These are phyloP conservation scores for Cardiocondyla obscurior DNA, from an alignment of 1,140 invertebrate genomes.

Conservation along the genomic window DNA sequence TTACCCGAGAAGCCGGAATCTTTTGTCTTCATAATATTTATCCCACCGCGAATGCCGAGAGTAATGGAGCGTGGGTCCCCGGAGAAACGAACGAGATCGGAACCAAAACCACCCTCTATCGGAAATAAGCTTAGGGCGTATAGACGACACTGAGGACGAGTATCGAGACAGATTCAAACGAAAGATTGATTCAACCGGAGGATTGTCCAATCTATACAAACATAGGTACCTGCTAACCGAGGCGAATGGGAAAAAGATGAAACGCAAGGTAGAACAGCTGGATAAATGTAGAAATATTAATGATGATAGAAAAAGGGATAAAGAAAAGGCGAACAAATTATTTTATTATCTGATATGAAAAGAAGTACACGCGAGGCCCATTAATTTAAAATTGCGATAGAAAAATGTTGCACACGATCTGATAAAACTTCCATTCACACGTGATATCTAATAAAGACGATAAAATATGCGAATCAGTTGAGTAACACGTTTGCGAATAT, in stretches of 20 bases:
- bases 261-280: neutral
- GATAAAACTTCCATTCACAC: neutral
- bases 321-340: neutral
- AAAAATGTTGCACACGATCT: neutral
- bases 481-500: neutral
- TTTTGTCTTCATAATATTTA: conserved; percentile 82
- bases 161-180: conserved; percentile 68
- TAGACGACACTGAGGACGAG: conserved; percentile 27
- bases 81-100: conserved; percentile 68
- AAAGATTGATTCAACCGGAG: conserved; percentile 33
- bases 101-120: conserved; percentile 61
- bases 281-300: neutral
- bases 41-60: conserved; percentile 69
- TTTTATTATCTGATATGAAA: neutral
- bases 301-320: neutral
- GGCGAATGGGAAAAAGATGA: neutral
- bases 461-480: neutral
- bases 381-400: neutral
- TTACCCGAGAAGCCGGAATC: conserved; percentile 73
- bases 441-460: neutral
- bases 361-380: neutral
- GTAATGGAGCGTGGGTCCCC: conserved; percentile 68
- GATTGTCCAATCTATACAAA: conserved; percentile 41
- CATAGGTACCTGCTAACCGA: conserved; percentile 6
- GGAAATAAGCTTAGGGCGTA: conserved; percentile 53